A percentile compares a stretch with the other conserved stretches of the same genome.
Evolutionary conservation across 2,888 invertebrate species (phyloP).

Genomic region (Lasioglossum morio): DNA sequence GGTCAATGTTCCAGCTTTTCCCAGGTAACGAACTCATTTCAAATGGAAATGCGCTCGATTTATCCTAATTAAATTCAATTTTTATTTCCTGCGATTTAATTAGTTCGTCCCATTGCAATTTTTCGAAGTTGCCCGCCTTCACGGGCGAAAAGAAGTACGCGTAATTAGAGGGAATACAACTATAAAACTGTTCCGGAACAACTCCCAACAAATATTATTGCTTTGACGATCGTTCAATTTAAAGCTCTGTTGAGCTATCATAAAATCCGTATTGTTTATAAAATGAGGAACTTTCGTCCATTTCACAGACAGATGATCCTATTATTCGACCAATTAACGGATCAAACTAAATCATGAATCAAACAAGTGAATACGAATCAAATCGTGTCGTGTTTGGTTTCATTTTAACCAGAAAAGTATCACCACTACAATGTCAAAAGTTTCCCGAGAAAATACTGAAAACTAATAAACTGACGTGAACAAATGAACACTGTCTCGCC

Average conservation of each 20-base stretch:
- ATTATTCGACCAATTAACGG: background rate
- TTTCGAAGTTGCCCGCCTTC: background rate
- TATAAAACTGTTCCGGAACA: background rate
- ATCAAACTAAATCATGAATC: background rate
- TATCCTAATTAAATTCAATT: background rate
- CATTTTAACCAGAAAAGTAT: background rate
- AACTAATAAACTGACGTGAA: background rate
- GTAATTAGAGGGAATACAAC: background rate
- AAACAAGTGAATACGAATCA: background rate
- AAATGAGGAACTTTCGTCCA: background rate
- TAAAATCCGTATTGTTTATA: background rate
- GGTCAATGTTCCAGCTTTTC: background rate
- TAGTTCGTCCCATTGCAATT: background rate
- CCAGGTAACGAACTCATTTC: conserved; percentile 12
- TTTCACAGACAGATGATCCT: background rate
- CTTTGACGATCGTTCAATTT: background rate
- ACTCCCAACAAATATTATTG: background rate
- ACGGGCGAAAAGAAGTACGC: background rate
- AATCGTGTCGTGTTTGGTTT: background rate
- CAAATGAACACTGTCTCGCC: too few species aligned
- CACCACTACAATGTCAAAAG: background rate
- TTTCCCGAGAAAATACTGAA: background rate
- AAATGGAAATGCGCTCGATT: conserved; percentile 6
- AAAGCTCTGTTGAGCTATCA: background rate
- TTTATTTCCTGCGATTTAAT: conserved; percentile 8